phyloP scores from a whole-genome alignment of 2,113 vertebrate species.

The Labeo rohita region DNA sequence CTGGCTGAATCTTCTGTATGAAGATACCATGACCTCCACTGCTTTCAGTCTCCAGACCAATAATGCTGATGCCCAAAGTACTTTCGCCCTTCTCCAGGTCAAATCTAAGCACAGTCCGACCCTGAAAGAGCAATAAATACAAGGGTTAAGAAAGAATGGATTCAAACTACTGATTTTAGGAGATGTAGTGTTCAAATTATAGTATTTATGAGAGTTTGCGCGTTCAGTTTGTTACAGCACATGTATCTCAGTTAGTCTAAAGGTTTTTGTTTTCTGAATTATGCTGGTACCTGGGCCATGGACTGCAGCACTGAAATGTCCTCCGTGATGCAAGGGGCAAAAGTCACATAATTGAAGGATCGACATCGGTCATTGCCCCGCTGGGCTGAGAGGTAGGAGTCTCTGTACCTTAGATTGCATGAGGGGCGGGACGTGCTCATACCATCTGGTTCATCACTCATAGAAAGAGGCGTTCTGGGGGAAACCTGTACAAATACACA shows the following conservation, averaged over 20 bases:
- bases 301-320: conserved; percentile 74
- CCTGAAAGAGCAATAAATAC: conserved; percentile 66
- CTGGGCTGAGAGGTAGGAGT: conserved; percentile 84
- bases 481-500: conserved; percentile 15
- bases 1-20: conserved; percentile 83
- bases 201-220: neutral
- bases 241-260: neutral
- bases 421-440: conserved; percentile 28
- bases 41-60: conserved; percentile 80
- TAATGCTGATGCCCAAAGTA: conserved; percentile 83
- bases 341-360: conserved; percentile 58
- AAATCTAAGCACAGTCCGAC: conserved; percentile 78
- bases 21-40: conserved; percentile 84
- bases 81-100: conserved; percentile 78
- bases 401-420: conserved; percentile 73
- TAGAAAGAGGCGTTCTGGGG: neutral
- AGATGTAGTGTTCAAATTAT: neutral
- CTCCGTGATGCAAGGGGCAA: conserved; percentile 68
- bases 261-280: neutral
- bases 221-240: neutral
- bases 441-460: conserved; percentile 55
- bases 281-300: conserved; percentile 79
- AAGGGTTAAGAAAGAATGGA: conserved; percentile 11
- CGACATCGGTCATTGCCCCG: conserved; percentile 74
- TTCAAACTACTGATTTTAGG: neutral